Percentiles rank a stretch among this genome's conserved stretches.
These are phyloP conservation scores for Fringilla coelebs DNA, from an alignment of 2,797 vertebrate genomes.

Conservation along the genomic window DNA sequence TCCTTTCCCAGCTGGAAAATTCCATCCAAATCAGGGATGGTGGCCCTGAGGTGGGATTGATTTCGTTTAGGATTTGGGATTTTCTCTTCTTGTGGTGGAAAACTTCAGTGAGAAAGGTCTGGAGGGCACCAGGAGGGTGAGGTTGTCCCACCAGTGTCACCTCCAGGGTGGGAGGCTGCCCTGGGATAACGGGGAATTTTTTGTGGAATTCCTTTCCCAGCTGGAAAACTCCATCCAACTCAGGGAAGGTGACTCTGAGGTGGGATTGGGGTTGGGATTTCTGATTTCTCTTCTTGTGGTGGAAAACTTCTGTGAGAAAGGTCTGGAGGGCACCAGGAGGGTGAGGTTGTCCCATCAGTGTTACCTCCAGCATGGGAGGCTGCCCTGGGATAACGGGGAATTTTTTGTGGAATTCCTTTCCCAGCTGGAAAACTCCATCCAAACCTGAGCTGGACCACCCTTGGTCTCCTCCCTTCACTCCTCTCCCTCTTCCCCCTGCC, in stretches of 20 bases:
- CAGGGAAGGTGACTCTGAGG: too few relatives aligned
- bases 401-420: too few relatives aligned
- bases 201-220: neutral
- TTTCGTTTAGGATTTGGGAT: neutral
- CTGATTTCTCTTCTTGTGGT: too few relatives aligned
- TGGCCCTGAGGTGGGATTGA: neutral
- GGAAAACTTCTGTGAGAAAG: too few relatives aligned
- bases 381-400: rapidly evolving
- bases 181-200: neutral
- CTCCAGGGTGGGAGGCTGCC: rapidly evolving
- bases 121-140: neutral
- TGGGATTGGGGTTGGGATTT: too few relatives aligned
- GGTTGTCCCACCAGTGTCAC: neutral
- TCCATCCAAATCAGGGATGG: neutral
- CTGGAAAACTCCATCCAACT: neutral
- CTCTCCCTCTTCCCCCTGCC: neutral
- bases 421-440: too few relatives aligned
- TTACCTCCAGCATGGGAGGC: rapidly evolving
- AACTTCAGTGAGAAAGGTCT: neutral
- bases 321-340: too few relatives aligned
- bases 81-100: neutral
- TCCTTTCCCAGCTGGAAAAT: neutral
- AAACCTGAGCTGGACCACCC: rapidly evolving
- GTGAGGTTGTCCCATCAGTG: too few relatives aligned
- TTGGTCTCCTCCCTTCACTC: neutral